Evolutionary conservation across 2,797 vertebrate species (phyloP), one percentile per base, ranked within the genome.

Genomic region (Octomys mimax): DNA sequence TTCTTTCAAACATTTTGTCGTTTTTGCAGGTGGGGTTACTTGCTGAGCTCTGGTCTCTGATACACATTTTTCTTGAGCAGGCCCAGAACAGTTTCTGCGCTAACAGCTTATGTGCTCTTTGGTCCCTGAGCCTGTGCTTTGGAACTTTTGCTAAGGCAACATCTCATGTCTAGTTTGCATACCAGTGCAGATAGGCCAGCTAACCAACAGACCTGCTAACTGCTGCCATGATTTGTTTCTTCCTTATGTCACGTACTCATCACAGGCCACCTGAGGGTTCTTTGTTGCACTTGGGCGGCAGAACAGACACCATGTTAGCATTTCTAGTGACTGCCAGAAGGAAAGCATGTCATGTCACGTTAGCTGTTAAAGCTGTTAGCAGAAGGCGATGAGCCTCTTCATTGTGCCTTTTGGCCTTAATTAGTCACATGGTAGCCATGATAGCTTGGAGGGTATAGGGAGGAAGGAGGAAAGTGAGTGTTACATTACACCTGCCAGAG

Each of bases 261-360:
- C 87, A 12, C 28, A 28, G n/a, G 31, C 62, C 26, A 87, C 7
- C 54, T 77, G 14, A 19, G 46, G 26, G 19, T 85, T 95, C 92
- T 93, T 68, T 95, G 13, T 66, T 93, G 36, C 18, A 8, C 33
- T 92, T 31, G 6, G 46, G 9, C 14, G 31, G 87, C 66, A 73
- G 26, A 62, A 57, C 5, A 92, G 68, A 39, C 21, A 89, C 80
- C 26, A 31, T 66, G 68, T 83, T 24, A 79, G 70, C 36, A 59
- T 92, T 87, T 96, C 83, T 92, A 46, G 42, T 91, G 52, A 80
- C 28, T 77, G 54, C 28, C 49, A 89, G 42, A 86, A 95, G 66
- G 87, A 73, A 86, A 77, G 19, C 18, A 8, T 89, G 24, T 28
- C 18, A 1, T 89, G 1, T 71, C 46, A 61, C 28, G 57, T 6